Evolutionary conservation across 2,888 invertebrate genomes (phyloP), one percentile per base, ranked within the genome.

Genomic region (Lissonota sp.): DNA sequence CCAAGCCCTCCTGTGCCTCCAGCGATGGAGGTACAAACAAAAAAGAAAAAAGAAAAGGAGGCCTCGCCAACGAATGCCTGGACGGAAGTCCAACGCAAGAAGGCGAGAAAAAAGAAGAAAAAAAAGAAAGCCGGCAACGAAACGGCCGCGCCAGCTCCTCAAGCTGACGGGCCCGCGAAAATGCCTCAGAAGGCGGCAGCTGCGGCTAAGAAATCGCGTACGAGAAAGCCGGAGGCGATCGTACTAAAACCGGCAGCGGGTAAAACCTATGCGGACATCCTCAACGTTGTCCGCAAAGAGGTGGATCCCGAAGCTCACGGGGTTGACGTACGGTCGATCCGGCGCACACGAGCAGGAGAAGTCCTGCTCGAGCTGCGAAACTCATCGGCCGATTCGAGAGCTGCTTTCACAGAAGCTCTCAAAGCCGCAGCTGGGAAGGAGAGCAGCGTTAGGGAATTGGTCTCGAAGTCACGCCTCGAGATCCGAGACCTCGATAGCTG

Each of bases 131-230:
- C 10, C 5, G 12, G 12, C 5, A 49, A 49, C 5, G 5, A 12
- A 49, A n/a, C 10, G 5, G 49, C 1, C 49, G 49, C 4, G 12
- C n/a, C n/a, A 49, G 49, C 5, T 5, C 1, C 2, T 3, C n/a
- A 10, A 49, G 4, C 4, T 10, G 4, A 4, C 10, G 10, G 49
- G 1, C 49, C 49, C 49, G 4, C 49, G 1, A 12, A 5, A 5
- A 5, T 2, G 49, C 5, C 5, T 10, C 10, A n/a, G 0, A 49
- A 83, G 26, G 12, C 7, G 5, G 8, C 58, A 5, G 70, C 73
- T 37, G 78, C 76, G 5, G 66, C 76, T 5, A 77, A 80, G 6
- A 79, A 72, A 40, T 79, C 71, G 73, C 26, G 5, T 2, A 1
- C 62, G 44, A 16, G 12, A 8, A 66, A 53, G n/a, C 14, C 5